Conservation (phyloP, 2,797 vertebrate genomes). For the Synaphobranchus kaupii region DNA sequence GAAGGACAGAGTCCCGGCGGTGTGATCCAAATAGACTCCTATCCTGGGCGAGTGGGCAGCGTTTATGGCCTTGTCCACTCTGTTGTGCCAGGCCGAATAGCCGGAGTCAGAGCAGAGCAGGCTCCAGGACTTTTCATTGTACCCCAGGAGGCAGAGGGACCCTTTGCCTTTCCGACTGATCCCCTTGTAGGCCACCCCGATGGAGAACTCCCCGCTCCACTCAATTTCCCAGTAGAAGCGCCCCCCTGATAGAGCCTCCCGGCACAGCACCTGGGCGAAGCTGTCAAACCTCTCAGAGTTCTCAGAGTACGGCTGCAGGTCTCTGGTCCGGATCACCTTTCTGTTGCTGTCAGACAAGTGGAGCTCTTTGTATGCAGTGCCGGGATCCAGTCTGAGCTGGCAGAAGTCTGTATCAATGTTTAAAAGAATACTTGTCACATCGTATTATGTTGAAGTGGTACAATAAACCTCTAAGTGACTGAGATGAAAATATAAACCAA, state of each 20-base stretch:
- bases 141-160: slow-evolving; percentile 77
- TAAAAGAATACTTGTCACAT: background rate
- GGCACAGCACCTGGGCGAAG: slow-evolving; percentile 78
- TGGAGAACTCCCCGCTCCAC: slow-evolving; percentile 80
- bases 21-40: slow-evolving; percentile 79
- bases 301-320: slow-evolving; percentile 74
- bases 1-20: slow-evolving; percentile 73
- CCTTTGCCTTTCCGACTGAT: slow-evolving; percentile 80
- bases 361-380: slow-evolving; percentile 78
- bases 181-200: slow-evolving; percentile 74
- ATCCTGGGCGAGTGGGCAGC: slow-evolving; percentile 76
- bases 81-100: slow-evolving; percentile 81
- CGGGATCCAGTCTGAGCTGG: slow-evolving; percentile 72
- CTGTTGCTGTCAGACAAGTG: slow-evolving; percentile 73
- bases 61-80: slow-evolving; percentile 68
- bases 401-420: slow-evolving; percentile 70
- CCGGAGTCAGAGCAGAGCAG: slow-evolving; percentile 78
- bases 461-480: background rate
- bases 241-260: slow-evolving; percentile 71
- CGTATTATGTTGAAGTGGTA: background rate
- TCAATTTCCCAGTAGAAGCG: slow-evolving; percentile 84
- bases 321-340: slow-evolving; percentile 76
- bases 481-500: background rate
- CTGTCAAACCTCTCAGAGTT: slow-evolving; percentile 74
- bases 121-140: slow-evolving; percentile 82